phyloP scores from a whole-genome alignment of 2,113 vertebrate species.

The Eulemur rufifrons region DNA sequence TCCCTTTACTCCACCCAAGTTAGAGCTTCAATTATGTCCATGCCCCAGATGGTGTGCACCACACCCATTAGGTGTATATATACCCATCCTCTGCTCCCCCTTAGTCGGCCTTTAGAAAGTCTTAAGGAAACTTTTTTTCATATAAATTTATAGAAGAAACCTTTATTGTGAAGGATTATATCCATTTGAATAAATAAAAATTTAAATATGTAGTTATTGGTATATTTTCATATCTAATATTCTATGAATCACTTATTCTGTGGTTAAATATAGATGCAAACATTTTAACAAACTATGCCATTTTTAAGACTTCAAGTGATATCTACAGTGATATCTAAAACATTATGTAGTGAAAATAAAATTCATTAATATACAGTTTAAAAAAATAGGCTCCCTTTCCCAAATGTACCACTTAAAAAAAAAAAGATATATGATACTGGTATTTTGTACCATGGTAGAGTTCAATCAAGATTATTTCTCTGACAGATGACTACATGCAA shows the following conservation, averaged over 20 bases:
- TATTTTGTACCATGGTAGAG: background rate
- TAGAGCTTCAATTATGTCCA: no score
- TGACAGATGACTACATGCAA: slow-evolving; percentile 36
- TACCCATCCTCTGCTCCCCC: no score
- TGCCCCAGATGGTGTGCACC: no score
- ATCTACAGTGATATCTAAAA: background rate
- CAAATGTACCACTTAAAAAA: background rate
- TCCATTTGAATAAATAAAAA: background rate
- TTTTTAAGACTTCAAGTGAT: background rate
- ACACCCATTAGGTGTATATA: no score
- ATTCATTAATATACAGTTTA: background rate
- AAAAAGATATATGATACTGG: background rate
- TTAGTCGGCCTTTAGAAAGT: background rate
- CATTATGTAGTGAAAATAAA: background rate
- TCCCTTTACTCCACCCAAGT: no score
- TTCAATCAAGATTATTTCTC: slow-evolving; percentile 26
- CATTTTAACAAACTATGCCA: background rate
- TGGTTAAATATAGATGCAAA: background rate
- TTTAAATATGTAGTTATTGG: background rate
- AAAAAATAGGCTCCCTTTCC: background rate
- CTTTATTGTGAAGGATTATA: background rate
- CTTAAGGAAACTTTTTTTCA: background rate
- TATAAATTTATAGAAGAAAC: background rate
- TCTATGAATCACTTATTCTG: background rate
- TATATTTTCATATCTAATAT: background rate